Percentiles rank a stretch among this genome's conserved stretches.
Conservation (phyloP, 2,888 invertebrate genomes). For the Germaria angustata region DNA sequence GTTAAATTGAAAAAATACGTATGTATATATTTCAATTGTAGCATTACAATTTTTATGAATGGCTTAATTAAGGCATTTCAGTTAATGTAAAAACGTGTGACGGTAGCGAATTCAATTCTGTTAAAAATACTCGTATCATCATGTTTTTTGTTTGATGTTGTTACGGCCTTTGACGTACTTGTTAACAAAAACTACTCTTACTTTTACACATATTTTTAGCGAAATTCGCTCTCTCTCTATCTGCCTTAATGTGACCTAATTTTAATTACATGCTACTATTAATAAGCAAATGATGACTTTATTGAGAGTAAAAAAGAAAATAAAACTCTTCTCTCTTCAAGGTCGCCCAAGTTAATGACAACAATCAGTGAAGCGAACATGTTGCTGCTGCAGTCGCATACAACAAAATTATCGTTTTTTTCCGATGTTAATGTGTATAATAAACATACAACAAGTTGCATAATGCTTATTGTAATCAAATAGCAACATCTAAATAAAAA, state of each 20-base stretch:
- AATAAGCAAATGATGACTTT: constrained; percentile 23
- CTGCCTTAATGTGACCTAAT: background rate
- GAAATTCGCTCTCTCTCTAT: background rate
- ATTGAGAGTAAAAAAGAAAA: background rate
- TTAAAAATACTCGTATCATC: background rate
- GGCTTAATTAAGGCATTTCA: constrained; percentile 3
- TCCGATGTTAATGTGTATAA: background rate
- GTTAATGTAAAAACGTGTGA: background rate
- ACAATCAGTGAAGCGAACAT: constrained; percentile 53
- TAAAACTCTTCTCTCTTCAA: constrained; percentile 52
- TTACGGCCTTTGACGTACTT: constrained; percentile 33
- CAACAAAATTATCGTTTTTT: constrained; percentile 12
- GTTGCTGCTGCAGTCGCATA: constrained; percentile 33
- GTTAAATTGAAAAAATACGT: no score
- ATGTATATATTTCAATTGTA: constrained; percentile 23
- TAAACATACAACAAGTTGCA: constrained; percentile 58
- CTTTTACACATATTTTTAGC: constrained; percentile 7
- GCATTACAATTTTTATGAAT: constrained; percentile 51
- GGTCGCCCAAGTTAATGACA: constrained; percentile 56
- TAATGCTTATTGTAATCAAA: constrained; percentile 40
- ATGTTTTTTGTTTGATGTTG: constrained; percentile 6
- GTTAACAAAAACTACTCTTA: constrained; percentile 4
- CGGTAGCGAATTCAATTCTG: background rate
- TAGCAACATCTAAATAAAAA: background rate
- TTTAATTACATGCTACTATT: background rate